These are phyloP conservation scores for Betta splendens DNA, from an alignment of 2,797 vertebrate genomes.

Conservation along the genomic window DNA sequence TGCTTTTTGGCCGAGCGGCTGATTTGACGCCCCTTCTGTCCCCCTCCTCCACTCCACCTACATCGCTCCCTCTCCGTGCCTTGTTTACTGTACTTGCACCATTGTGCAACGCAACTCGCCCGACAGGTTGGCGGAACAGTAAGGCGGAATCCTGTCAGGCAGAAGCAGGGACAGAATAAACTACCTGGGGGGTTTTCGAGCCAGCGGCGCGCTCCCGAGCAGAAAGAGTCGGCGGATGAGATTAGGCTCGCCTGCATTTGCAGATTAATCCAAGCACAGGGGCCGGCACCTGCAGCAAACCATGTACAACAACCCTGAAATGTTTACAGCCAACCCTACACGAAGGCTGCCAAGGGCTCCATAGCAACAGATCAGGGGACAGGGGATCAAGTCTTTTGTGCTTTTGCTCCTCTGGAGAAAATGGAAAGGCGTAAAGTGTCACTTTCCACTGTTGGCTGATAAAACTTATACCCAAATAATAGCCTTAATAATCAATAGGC, in stretches of 20 bases:
- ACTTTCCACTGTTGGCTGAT: not conserved
- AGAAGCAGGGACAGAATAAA: constrained; percentile 47
- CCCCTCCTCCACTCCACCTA: constrained; percentile 65
- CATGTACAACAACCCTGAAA: constrained; percentile 83
- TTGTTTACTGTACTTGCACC: constrained; percentile 70
- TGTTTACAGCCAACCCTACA: constrained; percentile 84
- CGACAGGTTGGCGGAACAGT: constrained; percentile 72
- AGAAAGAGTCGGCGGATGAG: constrained; percentile 17
- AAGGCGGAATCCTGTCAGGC: constrained; percentile 60
- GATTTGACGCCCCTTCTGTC: constrained; percentile 67
- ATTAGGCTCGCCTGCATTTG: constrained; percentile 35
- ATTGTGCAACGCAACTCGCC: constrained; percentile 66
- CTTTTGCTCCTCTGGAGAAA: constrained; percentile 55
- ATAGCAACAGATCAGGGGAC: constrained; percentile 79
- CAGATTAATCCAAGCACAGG: constrained; percentile 50
- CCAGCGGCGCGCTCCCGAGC: not conserved
- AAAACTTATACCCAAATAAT: not conserved
- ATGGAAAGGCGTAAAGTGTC: too few species aligned
- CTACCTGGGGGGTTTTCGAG: too few species aligned
- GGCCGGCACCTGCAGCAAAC: constrained; percentile 72
- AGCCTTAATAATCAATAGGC: not conserved
- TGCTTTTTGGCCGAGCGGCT: constrained; percentile 75
- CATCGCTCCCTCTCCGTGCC: constrained; percentile 40
- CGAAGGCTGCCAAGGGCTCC: constrained; percentile 77
- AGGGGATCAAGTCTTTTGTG: constrained; percentile 62